Base-by-base conservation (phyloP, 2,888 invertebrate genomes). In the Scaptomyza caliginosa region DNA sequence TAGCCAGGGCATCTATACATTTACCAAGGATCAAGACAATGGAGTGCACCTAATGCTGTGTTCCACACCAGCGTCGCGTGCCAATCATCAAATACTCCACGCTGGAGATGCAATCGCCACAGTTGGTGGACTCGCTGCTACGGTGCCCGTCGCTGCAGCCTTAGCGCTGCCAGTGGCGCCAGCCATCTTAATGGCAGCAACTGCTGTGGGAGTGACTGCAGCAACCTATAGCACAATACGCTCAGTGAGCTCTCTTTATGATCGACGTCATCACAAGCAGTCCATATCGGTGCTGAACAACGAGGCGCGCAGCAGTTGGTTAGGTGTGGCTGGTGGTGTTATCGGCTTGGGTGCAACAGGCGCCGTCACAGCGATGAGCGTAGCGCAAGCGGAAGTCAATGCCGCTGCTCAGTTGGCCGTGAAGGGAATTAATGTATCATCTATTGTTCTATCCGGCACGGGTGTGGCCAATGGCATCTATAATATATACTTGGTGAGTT, bases 1-100 rank as follows among this genome's bases (percentile, higher is more conserved):
- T 7, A 69, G 75, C 24, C 83, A 92, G 38, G 93, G 93, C n/a
- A 65, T 88, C 16, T 91, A 91, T 45, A 65, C 58, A 0, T 38
- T 64, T 0, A 73, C 54, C 3, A 55, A 45, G 3, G 71, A 66
- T 8, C 56, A 43, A 2, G 86, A 78, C 3, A 40, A 55, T 0
- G 67, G 78, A 39, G 84, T 90, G 0, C 58, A 70, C 11, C 58
- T 91, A 11, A 86, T 88, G 67, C 43, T 73, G 8, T 74, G 76
- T 45, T n/a, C 56, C 2, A 90, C 91, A 1, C 89, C 90, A 5
- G 70, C 83, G 0, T 69, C 82, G 0, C 59, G 46, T 1, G 26
- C 57, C 0, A 57, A 57, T 3, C 16, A 46, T 1, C 66, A 83
- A 23, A 43, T 83, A 2, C 69, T 83, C 0, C 76, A 66, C 10